phyloP scores from a whole-genome alignment of 1,140 invertebrate genomes.

The Antheraea mylitta region DNA sequence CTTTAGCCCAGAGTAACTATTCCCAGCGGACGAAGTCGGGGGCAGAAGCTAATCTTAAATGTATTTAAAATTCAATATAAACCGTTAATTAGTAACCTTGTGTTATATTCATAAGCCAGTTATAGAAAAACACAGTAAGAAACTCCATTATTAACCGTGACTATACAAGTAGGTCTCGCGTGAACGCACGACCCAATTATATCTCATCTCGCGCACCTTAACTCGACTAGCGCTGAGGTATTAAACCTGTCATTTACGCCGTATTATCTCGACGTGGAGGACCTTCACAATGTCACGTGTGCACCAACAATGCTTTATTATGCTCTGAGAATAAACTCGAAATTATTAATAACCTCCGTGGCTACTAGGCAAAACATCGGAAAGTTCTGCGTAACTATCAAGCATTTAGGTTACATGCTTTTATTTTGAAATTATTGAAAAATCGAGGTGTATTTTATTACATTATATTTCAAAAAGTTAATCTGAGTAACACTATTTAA shows the following conservation, averaged over 20 bases:
- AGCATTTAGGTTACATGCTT: too few species aligned
- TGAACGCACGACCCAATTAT: slow-evolving; percentile 6
- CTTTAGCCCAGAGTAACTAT: too few species aligned
- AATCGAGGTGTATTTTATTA: too few species aligned
- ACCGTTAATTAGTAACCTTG: too few species aligned
- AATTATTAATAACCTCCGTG: background rate
- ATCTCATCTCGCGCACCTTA: slow-evolving; percentile 7
- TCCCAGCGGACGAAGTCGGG: too few species aligned
- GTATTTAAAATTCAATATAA: too few species aligned
- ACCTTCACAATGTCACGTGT: background rate
- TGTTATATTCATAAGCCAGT: too few species aligned
- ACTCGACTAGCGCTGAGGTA: background rate
- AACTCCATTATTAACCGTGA: background rate
- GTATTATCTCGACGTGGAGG: background rate
- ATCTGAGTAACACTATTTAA: too few species aligned
- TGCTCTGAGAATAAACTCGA: background rate
- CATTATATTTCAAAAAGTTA: too few species aligned
- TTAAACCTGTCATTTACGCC: slow-evolving; percentile 7
- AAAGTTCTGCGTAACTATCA: too few species aligned
- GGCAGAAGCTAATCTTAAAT: too few species aligned
- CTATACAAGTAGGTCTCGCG: background rate
- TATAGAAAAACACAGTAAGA: background rate
- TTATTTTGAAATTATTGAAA: too few species aligned
- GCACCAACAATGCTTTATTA: background rate
- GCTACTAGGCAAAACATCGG: background rate